Evolutionary conservation across 2,113 vertebrate genomes (phyloP).

Genomic region (Paradoxurus hermaphroditus): DNA sequence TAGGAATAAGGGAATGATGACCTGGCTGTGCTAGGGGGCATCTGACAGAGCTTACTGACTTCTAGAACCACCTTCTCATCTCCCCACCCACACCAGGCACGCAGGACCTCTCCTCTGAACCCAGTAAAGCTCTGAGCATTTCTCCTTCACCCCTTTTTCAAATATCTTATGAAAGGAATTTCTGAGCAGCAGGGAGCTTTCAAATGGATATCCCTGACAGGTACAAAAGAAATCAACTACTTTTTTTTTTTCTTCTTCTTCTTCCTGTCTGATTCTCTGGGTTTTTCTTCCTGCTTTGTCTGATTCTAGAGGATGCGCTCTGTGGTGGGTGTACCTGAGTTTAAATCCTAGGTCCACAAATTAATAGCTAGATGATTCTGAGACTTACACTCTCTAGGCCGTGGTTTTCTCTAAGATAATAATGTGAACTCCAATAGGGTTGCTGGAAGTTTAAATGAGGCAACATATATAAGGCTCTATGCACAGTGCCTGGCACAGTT

Average conservation of each 20-base stretch:
- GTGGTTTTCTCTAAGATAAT: background rate
- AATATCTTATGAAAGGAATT: background rate
- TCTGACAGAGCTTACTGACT: background rate
- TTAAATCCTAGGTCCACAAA: background rate
- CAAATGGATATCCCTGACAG: no score
- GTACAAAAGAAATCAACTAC: background rate
- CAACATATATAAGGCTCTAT: background rate
- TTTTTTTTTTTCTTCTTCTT: no score
- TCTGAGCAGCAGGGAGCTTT: background rate
- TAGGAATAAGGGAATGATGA: rapidly evolving
- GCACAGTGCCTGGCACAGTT: rapidly evolving
- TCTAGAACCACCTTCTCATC: background rate
- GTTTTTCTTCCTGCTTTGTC: background rate
- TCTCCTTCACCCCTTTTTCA: background rate
- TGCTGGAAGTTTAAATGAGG: background rate
- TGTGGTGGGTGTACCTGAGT: background rate
- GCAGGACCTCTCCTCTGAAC: background rate
- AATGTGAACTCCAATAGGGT: background rate
- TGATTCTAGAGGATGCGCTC: background rate
- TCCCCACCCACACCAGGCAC: background rate
- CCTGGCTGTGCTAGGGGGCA: background rate
- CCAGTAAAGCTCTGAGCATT: background rate
- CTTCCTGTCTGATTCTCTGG: background rate
- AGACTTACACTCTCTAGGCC: background rate
- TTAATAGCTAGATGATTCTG: background rate